Evolutionary conservation across 2,888 invertebrate genomes (phyloP), one percentile per base, ranked within the genome.

Genomic region (Drosophila diplacantha): DNA sequence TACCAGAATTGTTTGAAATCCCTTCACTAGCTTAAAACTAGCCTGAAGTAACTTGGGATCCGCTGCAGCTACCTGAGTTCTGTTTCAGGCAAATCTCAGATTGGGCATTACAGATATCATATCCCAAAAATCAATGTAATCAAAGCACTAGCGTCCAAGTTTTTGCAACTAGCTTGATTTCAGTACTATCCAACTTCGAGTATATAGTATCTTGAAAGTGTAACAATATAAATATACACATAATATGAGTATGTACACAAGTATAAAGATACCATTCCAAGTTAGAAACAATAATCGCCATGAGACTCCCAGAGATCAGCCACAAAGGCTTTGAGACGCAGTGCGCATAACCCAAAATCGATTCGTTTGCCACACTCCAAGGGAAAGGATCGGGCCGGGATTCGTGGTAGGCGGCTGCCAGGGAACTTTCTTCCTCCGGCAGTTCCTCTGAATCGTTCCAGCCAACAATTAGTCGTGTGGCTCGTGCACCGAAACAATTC

Each of bases 381-480:
- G 26, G 6, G 29, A 56, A 34, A 43, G 58, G 58, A 57, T 58
- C 58, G 5, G 29, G 5, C 16, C 16, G 7, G 53, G 55, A 24
- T 35, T 34, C 38, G 38, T 32, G 56, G 31, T 37, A 39, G 32
- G 31, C 54, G 56, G 38, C 31, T 39, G 20, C 5, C n/a, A 16
- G 29, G 16, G 16, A 55, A 32, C 39, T 57, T 32, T 57, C 56
- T 9, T 57, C 56, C 20, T 56, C 12, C 34, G 9, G 49, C 43
- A 39, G 38, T 44, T 50, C 39, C 57, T n/a, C 39, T 38, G 38
- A 61, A 54, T 26, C 51, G 51, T 26, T 54, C 18, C 44, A 12
- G 22, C 18, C 11, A 44, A 62, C 81, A 77, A 80, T 77, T 80
- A 80, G 77, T 60, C 60, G 55, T 55, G 56, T 69, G 72, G 72